Evolutionary conservation across 2,113 vertebrate species (phyloP).

Genomic region (Entelurus aequoreus): DNA sequence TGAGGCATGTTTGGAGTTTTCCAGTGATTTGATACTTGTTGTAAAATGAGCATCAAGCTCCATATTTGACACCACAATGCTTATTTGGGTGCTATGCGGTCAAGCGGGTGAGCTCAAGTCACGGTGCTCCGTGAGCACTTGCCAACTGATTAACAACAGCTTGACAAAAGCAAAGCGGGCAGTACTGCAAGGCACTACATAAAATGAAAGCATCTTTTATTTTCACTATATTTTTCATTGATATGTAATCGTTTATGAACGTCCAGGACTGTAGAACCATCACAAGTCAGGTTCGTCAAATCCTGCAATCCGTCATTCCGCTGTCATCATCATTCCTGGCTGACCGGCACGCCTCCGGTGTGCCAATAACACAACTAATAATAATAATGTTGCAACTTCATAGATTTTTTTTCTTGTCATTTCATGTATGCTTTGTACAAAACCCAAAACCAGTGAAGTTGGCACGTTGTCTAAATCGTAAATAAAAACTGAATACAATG

Average conservation of each 20-base stretch:
- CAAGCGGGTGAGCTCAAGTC: background rate
- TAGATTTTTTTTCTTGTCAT: too few relatives aligned
- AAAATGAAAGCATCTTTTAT: too few relatives aligned
- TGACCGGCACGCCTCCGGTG: too few relatives aligned
- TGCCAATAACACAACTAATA: too few relatives aligned
- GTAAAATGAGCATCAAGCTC: constrained; percentile 13
- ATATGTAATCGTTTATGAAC: too few relatives aligned
- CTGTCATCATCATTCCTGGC: constrained; percentile 28
- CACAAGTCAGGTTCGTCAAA: constrained; percentile 46
- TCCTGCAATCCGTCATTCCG: constrained; percentile 44
- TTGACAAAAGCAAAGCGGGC: background rate
- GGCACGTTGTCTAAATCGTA: too few relatives aligned
- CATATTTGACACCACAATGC: constrained; percentile 33
- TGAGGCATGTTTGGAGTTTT: background rate
- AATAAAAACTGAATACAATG: too few relatives aligned
- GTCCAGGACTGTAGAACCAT: constrained; percentile 15
- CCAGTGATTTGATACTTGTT: background rate
- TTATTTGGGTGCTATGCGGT: background rate
- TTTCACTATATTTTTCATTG: too few relatives aligned
- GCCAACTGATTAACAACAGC: background rate
- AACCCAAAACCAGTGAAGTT: too few relatives aligned
- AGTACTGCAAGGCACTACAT: background rate
- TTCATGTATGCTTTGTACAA: too few relatives aligned
- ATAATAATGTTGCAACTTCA: too few relatives aligned
- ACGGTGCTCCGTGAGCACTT: background rate